These are phyloP conservation scores for Nephrocerus scutellatus DNA, from an alignment of 2,888 invertebrate species.

Conservation along the genomic window DNA sequence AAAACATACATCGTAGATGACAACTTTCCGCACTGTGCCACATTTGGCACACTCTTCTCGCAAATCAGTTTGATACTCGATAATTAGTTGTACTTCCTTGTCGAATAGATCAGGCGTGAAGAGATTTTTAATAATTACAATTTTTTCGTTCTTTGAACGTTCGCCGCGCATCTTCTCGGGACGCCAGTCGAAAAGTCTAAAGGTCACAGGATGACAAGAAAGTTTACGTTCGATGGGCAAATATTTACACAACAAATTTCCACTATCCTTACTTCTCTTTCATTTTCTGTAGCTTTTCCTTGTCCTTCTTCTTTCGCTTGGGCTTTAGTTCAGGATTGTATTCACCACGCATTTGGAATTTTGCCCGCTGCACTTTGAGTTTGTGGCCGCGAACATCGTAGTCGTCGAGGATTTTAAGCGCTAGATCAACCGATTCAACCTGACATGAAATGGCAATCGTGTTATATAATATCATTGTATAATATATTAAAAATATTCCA, in stretches of 20 bases:
- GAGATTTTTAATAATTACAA: slow-evolving; percentile 88
- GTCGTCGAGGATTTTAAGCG: slow-evolving; percentile 86
- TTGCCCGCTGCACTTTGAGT: slow-evolving; percentile 83
- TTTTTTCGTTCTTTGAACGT: slow-evolving; percentile 78
- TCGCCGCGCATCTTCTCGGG: slow-evolving; percentile 86
- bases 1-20: slow-evolving; percentile 83
- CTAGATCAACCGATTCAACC: slow-evolving; percentile 89
- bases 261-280: slow-evolving; percentile 67
- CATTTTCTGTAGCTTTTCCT: slow-evolving; percentile 84
- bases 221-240: too few species aligned
- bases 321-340: slow-evolving; percentile 91
- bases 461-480: neutral
- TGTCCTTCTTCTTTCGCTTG: slow-evolving; percentile 81
- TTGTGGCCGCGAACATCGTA: slow-evolving; percentile 69
- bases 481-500: neutral
- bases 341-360: slow-evolving; percentile 88
- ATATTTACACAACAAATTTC: neutral
- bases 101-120: slow-evolving; percentile 87
- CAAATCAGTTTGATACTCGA: slow-evolving; percentile 87
- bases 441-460: slow-evolving; percentile 48
- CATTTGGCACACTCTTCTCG: slow-evolving; percentile 83
- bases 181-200: slow-evolving; percentile 87
- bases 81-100: slow-evolving; percentile 76
- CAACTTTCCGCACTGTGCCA: slow-evolving; percentile 86
- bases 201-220: slow-evolving; percentile 19